Percentiles rank a stretch among this genome's conserved stretches.
phyloP scores from a whole-genome alignment of 1,140 invertebrate genomes.

The Drosophila gunungcola region DNA sequence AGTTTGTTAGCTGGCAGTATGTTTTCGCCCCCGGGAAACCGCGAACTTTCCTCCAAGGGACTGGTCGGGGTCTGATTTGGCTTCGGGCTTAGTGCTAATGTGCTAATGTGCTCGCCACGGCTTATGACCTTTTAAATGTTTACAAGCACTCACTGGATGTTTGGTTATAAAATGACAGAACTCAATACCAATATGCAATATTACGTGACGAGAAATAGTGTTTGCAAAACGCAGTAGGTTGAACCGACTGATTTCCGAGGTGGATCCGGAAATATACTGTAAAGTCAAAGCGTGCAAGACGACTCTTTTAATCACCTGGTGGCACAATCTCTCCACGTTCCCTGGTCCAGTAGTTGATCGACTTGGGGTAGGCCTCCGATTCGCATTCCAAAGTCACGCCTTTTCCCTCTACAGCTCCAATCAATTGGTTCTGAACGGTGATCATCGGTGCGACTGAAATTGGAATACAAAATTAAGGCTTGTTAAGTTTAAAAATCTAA shows the following conservation, averaged over 20 bases:
- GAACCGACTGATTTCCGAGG: no score
- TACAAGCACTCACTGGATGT: constrained; percentile 9
- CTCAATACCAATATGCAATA: neutral
- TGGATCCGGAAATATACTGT: no score
- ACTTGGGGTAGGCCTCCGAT: constrained; percentile 94
- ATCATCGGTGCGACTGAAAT: constrained; percentile 92
- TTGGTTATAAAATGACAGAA: neutral
- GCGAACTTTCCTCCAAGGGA: constrained; percentile 10
- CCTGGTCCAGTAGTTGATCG: constrained; percentile 93
- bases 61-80: constrained; percentile 1
- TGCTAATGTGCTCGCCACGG: constrained; percentile 18
- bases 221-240: neutral
- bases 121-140: constrained; percentile 35
- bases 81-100: constrained; percentile 23
- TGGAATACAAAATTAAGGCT: no score
- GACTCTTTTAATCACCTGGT: constrained; percentile 87
- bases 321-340: constrained; percentile 92
- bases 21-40: constrained; percentile 16
- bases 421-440: constrained; percentile 91
- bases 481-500: neutral
- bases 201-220: neutral
- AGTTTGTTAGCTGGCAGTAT: constrained; percentile 42
- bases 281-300: no score
- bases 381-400: constrained; percentile 91
- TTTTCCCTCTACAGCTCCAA: constrained; percentile 90